Evolutionary conservation across 1,140 invertebrate species (phyloP).

Genomic region (Drosophila melanogaster): Release_6_plus_ISO1_MT NT_037436.4:22530001-22530500

Average conservation of each 20-base stretch:
- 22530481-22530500: slow-evolving; percentile 30
- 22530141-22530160: slow-evolving; percentile 79
- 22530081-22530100: slow-evolving; percentile 3
- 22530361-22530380: slow-evolving; percentile 20
- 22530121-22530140: slow-evolving; percentile 79
- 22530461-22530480: not conserved
- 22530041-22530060: slow-evolving; percentile 79
- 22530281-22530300: slow-evolving; percentile 33
- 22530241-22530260: slow-evolving; percentile 67
- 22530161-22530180: slow-evolving; percentile 55
- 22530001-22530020: slow-evolving; percentile 8
- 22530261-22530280: slow-evolving; percentile 49
- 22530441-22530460: slow-evolving; percentile 45
- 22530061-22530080: slow-evolving; percentile 44
- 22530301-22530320: slow-evolving; percentile 68
- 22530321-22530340: slow-evolving; percentile 71
- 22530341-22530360: slow-evolving; percentile 62
- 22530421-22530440: slow-evolving; percentile 43
- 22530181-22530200: slow-evolving; percentile 32
- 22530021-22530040: slow-evolving; percentile 63
- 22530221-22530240: slow-evolving; percentile 22
- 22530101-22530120: slow-evolving; percentile 68
- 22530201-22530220: slow-evolving; percentile 44
- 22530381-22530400: slow-evolving; percentile 37
- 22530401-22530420: slow-evolving; percentile 41